These are phyloP conservation scores for Malthinus flaveolus DNA, from an alignment of 2,888 invertebrate species.

Conservation along the genomic window DNA sequence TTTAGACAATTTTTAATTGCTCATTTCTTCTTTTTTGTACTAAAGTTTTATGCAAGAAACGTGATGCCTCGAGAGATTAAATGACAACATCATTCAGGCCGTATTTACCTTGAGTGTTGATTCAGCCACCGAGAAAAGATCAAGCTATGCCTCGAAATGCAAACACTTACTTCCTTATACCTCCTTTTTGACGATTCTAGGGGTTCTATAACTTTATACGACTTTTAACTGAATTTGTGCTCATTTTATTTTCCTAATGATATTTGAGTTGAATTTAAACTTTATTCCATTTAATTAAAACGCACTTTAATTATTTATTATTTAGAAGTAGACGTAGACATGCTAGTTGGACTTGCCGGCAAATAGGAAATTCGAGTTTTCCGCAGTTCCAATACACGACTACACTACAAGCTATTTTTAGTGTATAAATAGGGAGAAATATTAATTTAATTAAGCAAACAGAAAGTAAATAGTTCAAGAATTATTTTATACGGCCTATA, in stretches of 20 bases:
- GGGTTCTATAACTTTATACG: constrained; percentile 12
- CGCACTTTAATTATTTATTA: constrained; percentile 3
- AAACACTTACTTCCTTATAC: constrained; percentile 31
- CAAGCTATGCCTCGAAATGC: constrained; percentile 32
- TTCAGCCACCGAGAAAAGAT: constrained; percentile 40
- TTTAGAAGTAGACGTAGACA: no score
- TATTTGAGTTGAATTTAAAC: background rate
- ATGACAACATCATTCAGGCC: constrained; percentile 40
- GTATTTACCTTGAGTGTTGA: constrained; percentile 41
- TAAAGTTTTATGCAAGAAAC: background rate
- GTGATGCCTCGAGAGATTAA: constrained; percentile 28
- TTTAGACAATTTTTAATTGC: background rate
- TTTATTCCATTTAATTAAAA: constrained; percentile 4
- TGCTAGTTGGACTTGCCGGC: no score
- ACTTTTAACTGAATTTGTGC: background rate
- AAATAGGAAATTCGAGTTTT: no score
- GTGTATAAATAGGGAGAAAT: no score
- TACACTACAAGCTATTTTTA: no score
- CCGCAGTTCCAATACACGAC: no score
- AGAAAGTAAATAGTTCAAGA: no score
- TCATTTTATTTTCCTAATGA: background rate
- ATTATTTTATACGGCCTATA: no score
- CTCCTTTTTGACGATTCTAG: constrained; percentile 26
- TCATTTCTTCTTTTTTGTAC: background rate
- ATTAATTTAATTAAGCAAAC: no score